Base-by-base conservation (phyloP, 2,888 invertebrate genomes). In the Therioaphis trifolii region DNA sequence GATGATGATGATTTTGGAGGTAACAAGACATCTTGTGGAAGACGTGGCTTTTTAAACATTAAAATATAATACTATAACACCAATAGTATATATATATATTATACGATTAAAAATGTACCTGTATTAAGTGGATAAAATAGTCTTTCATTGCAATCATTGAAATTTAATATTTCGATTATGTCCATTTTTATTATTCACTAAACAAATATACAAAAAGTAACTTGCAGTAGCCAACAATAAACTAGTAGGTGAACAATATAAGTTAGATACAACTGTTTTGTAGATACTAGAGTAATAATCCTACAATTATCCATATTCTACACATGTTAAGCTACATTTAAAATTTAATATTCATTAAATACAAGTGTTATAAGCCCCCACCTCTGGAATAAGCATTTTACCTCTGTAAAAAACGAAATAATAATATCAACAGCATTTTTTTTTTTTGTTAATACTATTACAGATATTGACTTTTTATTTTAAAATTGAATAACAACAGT, bases 281-380 rank as follows among this genome's bases (percentile, higher is more conserved):
- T 21, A n/a, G 0, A 2, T 55, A 55, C n/a, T 24, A 52, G n/a
- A 9, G 21, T 24, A 7, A 35, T 7, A 21, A 5, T 21, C 58
- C 9, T 4, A 35, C 35, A 35, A 7, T 35, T 35, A 35, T 35
- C 35, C 35, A 35, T 5, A 35, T 35, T 35, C 3, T 55, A 11
- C 24, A 15, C 21, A 58, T 58, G 58, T 58, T 58, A 11, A 58
- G 21, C 11, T 11, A 58, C 58, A 12, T 58, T 21, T 3, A 24
- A 9, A 58, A 21, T 58, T 21, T 58, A 58, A 58, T 24, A 55
- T 11, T 55, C 9, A 58, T 58, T 58, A 58, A 58, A 58, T 58
- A 58, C 58, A 58, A 58, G 58, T 58, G 58, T 58, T 58, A 58
- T 12, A 58, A 24, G 11, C 24, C 46, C 58, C 58, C 58, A 55